Base-by-base conservation (phyloP, 2,113 vertebrate genomes). In the Poeciliopsis retropinna region DNA sequence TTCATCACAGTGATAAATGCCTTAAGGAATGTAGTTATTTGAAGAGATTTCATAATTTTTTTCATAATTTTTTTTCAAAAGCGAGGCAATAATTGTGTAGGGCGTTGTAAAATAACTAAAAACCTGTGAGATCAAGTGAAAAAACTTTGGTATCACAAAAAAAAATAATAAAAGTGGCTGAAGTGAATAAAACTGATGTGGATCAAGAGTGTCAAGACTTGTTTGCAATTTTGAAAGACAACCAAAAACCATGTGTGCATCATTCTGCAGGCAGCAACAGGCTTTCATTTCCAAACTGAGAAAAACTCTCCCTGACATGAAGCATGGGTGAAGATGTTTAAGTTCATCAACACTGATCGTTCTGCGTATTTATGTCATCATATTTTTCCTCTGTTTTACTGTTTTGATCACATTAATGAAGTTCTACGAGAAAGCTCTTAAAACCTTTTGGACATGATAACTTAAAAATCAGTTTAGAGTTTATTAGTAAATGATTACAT, bases 211-310 rank as follows among this genome's bases (percentile, higher is more conserved):
- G 64, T 44, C 12, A 27, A 28, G 27, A 39, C 64, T 44, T 67
- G n/a, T 17, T 25, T 41, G 14, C 11, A 67, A 11, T 67, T n/a
- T 8, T 25, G n/a, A 28, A 67, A 34, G 63, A 25, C 6, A n/a
- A 25, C 22, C 51, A 41, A 14, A 44, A 9, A 15, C 1, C 28
- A 3, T 8, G n/a, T 13, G 5, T 9, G 14, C n/a, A 67, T 67
- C 27, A 28, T 34, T 67, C n/a, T 67, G 37, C 64, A 67, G 37
- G 64, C 64, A 44, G 37, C 64, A 44, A 67, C 64, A 67, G 27
- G 64, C 37, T 66, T 22, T 39, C 5, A 66, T 27, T 66, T 17
- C 13, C 64, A 41, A 37, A 65, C 34, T 14, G n/a, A 41, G n/a
- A 27, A 27, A 12, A n/a, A 39, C 15, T 65, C 15, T 41, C 39